A percentile compares a stretch with the other conserved stretches of the same genome.
These are phyloP conservation scores for Drosophila sp. DNA, from an alignment of 1,140 invertebrate genomes.

Conservation along the genomic window DNA sequence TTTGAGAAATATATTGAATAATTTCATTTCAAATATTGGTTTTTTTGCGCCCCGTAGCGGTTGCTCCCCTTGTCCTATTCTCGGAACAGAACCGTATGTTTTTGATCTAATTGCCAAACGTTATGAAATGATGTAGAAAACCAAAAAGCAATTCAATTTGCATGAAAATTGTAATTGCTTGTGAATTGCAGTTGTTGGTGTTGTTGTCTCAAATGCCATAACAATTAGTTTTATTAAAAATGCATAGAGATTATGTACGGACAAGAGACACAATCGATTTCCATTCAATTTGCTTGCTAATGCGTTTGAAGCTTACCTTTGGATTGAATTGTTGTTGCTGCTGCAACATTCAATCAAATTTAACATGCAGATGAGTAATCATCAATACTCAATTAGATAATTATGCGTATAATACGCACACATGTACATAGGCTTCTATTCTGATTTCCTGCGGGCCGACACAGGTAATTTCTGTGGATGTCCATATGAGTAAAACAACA, in stretches of 20 bases:
- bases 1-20: no score
- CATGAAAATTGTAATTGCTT: slow-evolving; percentile 61
- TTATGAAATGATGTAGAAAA: slow-evolving; percentile 29
- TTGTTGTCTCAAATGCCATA: slow-evolving; percentile 39
- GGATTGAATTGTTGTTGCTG: slow-evolving; percentile 24
- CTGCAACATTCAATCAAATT: slow-evolving; percentile 67
- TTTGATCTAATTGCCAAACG: slow-evolving; percentile 18
- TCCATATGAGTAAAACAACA: slow-evolving; percentile 17
- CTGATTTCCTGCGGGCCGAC: slow-evolving; percentile 17
- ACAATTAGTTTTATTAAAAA: slow-evolving; percentile 82
- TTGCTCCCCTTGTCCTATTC: no score
- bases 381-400: slow-evolving; percentile 80
- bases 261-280: slow-evolving; percentile 52
- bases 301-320: slow-evolving; percentile 27
- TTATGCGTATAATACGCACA: slow-evolving; percentile 53
- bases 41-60: no score
- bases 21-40: no score
- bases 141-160: slow-evolving; percentile 51
- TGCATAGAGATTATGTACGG: slow-evolving; percentile 43
- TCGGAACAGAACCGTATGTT: no score
- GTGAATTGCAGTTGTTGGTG: slow-evolving; percentile 42
- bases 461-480: slow-evolving; percentile 10
- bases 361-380: slow-evolving; percentile 53
- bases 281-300: slow-evolving; percentile 55
- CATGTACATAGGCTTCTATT: slow-evolving; percentile 3